Evolutionary conservation across 2,797 vertebrate species (phyloP).

Genomic region (Rhinogobio ventralis): DNA sequence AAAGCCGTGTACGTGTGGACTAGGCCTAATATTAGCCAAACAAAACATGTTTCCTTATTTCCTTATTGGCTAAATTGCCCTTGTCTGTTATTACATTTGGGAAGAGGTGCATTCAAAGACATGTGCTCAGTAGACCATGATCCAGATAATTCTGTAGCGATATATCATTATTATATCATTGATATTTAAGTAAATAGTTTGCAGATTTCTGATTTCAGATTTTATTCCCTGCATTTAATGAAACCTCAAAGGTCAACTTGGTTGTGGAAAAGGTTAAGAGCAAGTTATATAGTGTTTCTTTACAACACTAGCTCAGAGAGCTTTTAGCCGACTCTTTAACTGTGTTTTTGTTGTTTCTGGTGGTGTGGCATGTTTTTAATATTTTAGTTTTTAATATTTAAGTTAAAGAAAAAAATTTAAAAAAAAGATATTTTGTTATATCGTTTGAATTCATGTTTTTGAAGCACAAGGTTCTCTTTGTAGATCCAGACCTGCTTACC

Average conservation of each 20-base stretch:
- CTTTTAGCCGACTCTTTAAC: slow-evolving; percentile 42
- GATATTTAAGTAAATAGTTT: slow-evolving; percentile 26
- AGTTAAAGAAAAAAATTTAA: too few relatives aligned
- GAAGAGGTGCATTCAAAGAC: not conserved
- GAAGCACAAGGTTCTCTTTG: slow-evolving; percentile 3
- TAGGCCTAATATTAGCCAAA: slow-evolving; percentile 3
- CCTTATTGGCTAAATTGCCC: not conserved
- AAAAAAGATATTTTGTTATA: slow-evolving; percentile 16
- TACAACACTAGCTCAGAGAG: slow-evolving; percentile 44
- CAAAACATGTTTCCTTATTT: not conserved
- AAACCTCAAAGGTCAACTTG: slow-evolving; percentile 5
- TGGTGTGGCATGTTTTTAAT: slow-evolving; percentile 37
- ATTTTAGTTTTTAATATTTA: slow-evolving; percentile 13
- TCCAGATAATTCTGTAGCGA: not conserved
- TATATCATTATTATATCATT: slow-evolving; percentile 13
- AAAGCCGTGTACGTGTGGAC: too few relatives aligned
- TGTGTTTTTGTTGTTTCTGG: slow-evolving; percentile 51
- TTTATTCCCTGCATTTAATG: slow-evolving; percentile 12
- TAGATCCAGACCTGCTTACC: slow-evolving; percentile 4
- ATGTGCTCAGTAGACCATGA: not conserved
- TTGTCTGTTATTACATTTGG: not conserved
- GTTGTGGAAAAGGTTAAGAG: slow-evolving; percentile 23
- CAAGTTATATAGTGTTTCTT: slow-evolving; percentile 35
- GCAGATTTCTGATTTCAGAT: slow-evolving; percentile 9
- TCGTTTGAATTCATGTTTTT: slow-evolving; percentile 40